These are phyloP conservation scores for Agrilus cyanescens DNA, from an alignment of 2,888 invertebrate genomes.

Conservation along the genomic window DNA sequence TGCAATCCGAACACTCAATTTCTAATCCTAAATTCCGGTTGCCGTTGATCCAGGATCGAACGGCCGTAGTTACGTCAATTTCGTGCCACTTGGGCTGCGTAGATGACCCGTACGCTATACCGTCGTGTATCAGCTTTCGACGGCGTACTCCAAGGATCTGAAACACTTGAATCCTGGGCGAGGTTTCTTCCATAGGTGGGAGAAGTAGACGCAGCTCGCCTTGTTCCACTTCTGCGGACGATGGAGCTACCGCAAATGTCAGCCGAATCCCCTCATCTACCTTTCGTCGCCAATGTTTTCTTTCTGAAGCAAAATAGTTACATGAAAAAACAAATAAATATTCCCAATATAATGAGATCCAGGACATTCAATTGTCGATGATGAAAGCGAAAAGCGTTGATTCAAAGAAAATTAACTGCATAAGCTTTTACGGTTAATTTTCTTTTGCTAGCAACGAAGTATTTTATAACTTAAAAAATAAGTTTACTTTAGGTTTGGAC, in stretches of 20 bases:
- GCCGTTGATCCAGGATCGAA: slow-evolving; percentile 37
- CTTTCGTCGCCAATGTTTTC: slow-evolving; percentile 21
- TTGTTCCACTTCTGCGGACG: slow-evolving; percentile 31
- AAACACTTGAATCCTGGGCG: slow-evolving; percentile 27
- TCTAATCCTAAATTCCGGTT: slow-evolving; percentile 41
- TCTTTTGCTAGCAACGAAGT: too few relatives aligned
- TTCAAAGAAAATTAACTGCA: too few relatives aligned
- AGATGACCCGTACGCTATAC: slow-evolving; percentile 29
- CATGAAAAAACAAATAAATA: too few relatives aligned
- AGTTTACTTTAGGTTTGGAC: too few relatives aligned
- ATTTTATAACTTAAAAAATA: too few relatives aligned
- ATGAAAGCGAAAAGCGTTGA: too few relatives aligned
- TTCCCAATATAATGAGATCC: too few relatives aligned
- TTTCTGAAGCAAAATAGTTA: slow-evolving; percentile 25
- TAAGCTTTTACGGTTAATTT: too few relatives aligned
- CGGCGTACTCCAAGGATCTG: slow-evolving; percentile 33
- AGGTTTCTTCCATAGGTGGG: slow-evolving; percentile 20
- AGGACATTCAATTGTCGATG: too few relatives aligned
- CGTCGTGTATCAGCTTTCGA: slow-evolving; percentile 30
- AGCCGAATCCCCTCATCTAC: slow-evolving; percentile 21
- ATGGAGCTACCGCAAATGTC: slow-evolving; percentile 21
- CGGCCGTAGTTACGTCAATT: slow-evolving; percentile 44
- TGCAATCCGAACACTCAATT: slow-evolving; percentile 41
- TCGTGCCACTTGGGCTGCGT: slow-evolving; percentile 45
- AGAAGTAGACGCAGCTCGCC: slow-evolving; percentile 37